A percentile compares a stretch with the other conserved stretches of the same genome.
These are phyloP conservation scores for Cyrtodaria siliqua DNA, from an alignment of 2,888 invertebrate species.

Conservation along the genomic window DNA sequence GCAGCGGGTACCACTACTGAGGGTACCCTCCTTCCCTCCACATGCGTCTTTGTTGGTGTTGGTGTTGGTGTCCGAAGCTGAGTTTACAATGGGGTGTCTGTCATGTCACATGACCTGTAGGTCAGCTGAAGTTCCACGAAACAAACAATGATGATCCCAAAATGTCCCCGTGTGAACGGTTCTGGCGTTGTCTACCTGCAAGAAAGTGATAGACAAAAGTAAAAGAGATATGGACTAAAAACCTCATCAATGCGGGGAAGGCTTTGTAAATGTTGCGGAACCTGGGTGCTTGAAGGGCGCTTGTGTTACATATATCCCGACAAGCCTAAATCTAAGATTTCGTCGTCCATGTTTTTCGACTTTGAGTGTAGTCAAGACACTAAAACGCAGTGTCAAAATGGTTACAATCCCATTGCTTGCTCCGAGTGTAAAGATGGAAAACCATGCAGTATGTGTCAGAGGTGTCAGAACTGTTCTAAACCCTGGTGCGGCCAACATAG, in stretches of 20 bases:
- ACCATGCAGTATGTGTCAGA: not conserved
- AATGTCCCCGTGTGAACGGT: constrained; percentile 11
- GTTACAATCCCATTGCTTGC: not conserved
- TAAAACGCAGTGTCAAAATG: not conserved
- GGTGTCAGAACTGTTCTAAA: constrained; percentile 17
- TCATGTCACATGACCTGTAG: too few relatives aligned
- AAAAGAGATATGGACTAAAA: not conserved
- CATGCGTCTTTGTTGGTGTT: too few relatives aligned
- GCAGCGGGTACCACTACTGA: too few relatives aligned
- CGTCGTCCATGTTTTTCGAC: constrained; percentile 14
- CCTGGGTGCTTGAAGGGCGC: constrained; percentile 7
- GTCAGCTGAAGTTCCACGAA: constrained; percentile 6
- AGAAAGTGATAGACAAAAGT: constrained; percentile 6
- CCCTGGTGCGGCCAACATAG: constrained; percentile 28
- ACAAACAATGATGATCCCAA: not conserved
- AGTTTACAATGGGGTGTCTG: constrained; percentile 1
- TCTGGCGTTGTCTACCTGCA: constrained; percentile 17
- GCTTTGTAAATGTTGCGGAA: constrained; percentile 12
- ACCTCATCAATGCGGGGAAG: constrained; percentile 9
- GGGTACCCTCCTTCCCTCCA: too few relatives aligned
- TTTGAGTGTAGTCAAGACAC: constrained; percentile 19
- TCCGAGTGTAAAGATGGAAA: not conserved
- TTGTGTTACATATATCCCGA: constrained; percentile 10
- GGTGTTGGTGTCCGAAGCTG: constrained; percentile 8
- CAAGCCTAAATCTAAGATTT: constrained; percentile 7